Base-by-base conservation (phyloP, 2,797 vertebrate genomes). In the Kryptopterus vitreolus region DNA sequence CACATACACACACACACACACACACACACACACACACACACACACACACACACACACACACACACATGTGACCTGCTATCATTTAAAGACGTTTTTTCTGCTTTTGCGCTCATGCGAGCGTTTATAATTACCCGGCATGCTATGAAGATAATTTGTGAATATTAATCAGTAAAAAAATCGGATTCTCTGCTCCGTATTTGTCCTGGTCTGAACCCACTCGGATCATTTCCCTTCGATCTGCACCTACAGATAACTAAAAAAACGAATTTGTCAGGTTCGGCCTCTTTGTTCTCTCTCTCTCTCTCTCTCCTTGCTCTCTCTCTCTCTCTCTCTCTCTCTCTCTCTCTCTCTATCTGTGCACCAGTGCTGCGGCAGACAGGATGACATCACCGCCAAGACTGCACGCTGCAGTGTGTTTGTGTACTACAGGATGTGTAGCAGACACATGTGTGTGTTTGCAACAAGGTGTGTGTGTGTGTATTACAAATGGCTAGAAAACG, bases 371-470 rank as follows among this genome's bases (percentile, higher is more conserved):
- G 89, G 91, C 90, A 92, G 90, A 91, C 89, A 85, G 85, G 84
- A 92, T 94, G 92, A 94, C 92, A 90, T 94, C 92, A 93, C 82
- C 84, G 61, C 76, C 79, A 85, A 61, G 74, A 86, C 22, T 69
- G 83, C 84, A 86, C 88, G 91, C 90, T 91, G 89, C 89, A 90
- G 90, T 86, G 87, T 90, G 88, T 46, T 68, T 69, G 81, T 80
- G 59, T 81, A 48, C 53, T 48, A 53, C 57, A 31, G 38, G 22
- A 62, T 79, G 72, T 69, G 43, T 35, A 22, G 10, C 38, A 43
- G 38, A 43, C 31, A 38, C 33, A 24, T 78, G 71, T 69, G 29
- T 52, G 9, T 29, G 43, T 53, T 15, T 66, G 68, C 16, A 4
- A 6, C 33, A 7, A 15, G 53, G 38, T 29, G 20, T 11, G 35